Evolutionary conservation across 2,888 invertebrate species (phyloP).

Genomic region (Mesorhabditis belari): DNA sequence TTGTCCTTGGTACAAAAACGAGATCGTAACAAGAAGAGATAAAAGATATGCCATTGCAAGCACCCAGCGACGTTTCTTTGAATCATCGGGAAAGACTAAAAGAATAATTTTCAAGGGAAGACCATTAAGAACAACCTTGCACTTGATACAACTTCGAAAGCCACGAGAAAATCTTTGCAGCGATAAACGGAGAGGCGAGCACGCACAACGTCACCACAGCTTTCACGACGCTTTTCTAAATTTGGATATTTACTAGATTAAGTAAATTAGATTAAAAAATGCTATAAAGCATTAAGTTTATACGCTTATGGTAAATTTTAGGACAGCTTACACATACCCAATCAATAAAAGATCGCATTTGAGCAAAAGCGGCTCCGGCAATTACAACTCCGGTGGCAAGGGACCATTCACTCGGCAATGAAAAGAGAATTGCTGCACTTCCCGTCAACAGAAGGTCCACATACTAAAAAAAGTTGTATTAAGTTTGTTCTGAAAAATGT

Average conservation of each 20-base stretch:
- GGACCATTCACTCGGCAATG: slow-evolving; percentile 16
- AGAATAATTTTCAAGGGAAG: too few species aligned
- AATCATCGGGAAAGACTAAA: slow-evolving; percentile 22
- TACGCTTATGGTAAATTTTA: too few species aligned
- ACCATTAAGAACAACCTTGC: slow-evolving; percentile 1
- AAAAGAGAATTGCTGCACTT: slow-evolving; percentile 24
- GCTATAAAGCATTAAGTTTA: slow-evolving; percentile 4
- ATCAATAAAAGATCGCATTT: slow-evolving; percentile 16
- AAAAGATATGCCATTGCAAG: slow-evolving; percentile 33
- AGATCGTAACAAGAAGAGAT: slow-evolving; percentile 32
- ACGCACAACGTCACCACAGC: slow-evolving; percentile 27
- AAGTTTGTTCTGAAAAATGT: not conserved
- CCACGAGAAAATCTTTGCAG: slow-evolving; percentile 16
- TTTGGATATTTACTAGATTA: too few species aligned
- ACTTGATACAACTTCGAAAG: slow-evolving; percentile 28
- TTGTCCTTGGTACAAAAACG: slow-evolving; percentile 39
- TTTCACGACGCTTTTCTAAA: slow-evolving; percentile 28
- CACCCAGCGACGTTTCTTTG: slow-evolving; percentile 21
- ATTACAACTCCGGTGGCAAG: slow-evolving; percentile 14
- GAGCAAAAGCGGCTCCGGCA: slow-evolving; percentile 20
- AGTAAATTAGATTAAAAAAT: slow-evolving; percentile 8
- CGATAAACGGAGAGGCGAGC: slow-evolving; percentile 32
- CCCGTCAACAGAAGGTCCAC: slow-evolving; percentile 22
- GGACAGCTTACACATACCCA: slow-evolving; percentile 13
- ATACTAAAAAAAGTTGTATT: slow-evolving; percentile 1